Evolutionary conservation across 1,140 invertebrate genomes (phyloP).

Genomic region (Phocides pigmalion): DNA sequence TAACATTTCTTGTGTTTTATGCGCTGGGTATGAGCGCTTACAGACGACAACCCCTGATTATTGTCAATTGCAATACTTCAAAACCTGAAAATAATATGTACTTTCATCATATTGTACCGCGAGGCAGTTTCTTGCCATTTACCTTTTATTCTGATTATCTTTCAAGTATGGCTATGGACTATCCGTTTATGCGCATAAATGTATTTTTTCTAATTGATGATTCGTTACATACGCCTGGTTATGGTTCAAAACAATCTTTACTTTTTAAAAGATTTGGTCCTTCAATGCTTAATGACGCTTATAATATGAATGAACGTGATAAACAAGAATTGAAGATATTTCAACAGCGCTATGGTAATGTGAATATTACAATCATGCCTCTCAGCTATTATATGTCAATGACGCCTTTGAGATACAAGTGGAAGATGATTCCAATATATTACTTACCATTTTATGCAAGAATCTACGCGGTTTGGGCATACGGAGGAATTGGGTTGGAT

Average conservation of each 20-base stretch:
- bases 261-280: conserved; percentile 50
- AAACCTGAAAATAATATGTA: conserved; percentile 60
- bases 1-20: conserved; percentile 67
- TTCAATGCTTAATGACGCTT: conserved; percentile 32
- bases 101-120: conserved; percentile 59
- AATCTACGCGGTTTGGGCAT: conserved; percentile 65
- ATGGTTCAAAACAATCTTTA: conserved; percentile 36
- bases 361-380: conserved; percentile 60
- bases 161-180: conserved; percentile 56
- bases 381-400: conserved; percentile 65
- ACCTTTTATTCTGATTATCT: conserved; percentile 57
- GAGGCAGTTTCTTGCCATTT: conserved; percentile 48
- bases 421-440: conserved; percentile 56
- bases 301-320: conserved; percentile 46
- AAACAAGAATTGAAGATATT: conserved; percentile 46
- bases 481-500: conserved; percentile 67
- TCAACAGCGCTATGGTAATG: conserved; percentile 56
- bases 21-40: conserved; percentile 57
- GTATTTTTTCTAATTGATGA: conserved; percentile 66
- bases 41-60: conserved; percentile 52
- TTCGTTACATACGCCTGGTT: conserved; percentile 40
- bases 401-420: conserved; percentile 63
- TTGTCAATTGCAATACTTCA: conserved; percentile 56
- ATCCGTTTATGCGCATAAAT: conserved; percentile 57
- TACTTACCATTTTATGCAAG: conserved; percentile 67